Evolutionary conservation across 2,797 vertebrate genomes (phyloP).

Genomic region (Dendrocincla tyrannina): DNA sequence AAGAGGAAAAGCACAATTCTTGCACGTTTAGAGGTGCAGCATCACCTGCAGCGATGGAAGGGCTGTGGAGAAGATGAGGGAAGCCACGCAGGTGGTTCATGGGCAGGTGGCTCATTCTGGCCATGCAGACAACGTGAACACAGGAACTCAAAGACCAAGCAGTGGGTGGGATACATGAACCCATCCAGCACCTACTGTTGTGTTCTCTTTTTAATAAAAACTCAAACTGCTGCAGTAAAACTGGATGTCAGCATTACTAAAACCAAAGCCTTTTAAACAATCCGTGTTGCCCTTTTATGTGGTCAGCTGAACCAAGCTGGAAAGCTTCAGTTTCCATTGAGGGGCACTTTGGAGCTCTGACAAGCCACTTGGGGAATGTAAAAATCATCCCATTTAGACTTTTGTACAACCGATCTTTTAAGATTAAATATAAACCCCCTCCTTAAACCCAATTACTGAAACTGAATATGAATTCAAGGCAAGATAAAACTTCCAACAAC

Average conservation of each 20-base stretch:
- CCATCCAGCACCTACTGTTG: rapidly evolving
- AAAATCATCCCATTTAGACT: neutral
- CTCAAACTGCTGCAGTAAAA: neutral
- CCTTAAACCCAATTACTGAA: neutral
- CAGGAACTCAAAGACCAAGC: neutral
- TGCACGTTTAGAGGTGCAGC: no score
- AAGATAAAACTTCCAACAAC: neutral
- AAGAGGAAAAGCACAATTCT: neutral
- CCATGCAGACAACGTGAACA: rapidly evolving
- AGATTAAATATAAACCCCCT: neutral
- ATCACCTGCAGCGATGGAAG: no score
- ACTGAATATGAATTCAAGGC: neutral
- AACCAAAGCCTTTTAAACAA: neutral
- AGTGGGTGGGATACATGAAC: neutral
- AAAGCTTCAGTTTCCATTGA: neutral
- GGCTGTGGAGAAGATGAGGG: neutral
- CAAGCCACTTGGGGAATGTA: neutral
- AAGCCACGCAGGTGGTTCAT: neutral
- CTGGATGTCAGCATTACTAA: neutral
- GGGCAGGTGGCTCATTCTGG: neutral
- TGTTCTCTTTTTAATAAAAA: neutral
- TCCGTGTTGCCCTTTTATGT: rapidly evolving
- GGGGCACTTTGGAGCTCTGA: neutral
- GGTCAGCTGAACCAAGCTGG: neutral
- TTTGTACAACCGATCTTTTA: neutral